Percentiles rank a stretch among this genome's conserved stretches.
These are phyloP conservation scores for Halichoeres trimaculatus DNA, from an alignment of 2,113 vertebrate species.

Conservation along the genomic window DNA sequence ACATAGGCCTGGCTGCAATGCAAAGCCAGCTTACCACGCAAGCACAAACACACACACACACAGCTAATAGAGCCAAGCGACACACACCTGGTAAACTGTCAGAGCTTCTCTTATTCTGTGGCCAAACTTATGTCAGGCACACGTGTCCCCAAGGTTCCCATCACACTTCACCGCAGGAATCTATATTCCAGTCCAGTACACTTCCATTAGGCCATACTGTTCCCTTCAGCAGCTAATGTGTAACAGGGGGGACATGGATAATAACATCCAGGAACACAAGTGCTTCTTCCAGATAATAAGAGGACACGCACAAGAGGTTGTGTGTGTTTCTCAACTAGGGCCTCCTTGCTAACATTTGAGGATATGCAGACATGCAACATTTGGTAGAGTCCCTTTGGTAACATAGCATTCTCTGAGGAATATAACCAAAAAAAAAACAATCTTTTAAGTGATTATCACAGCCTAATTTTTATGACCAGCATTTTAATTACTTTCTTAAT, in stretches of 20 bases:
- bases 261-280: constrained; percentile 62
- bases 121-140: constrained; percentile 74
- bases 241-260: constrained; percentile 60
- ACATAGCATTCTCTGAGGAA: neutral
- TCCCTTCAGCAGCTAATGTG: constrained; percentile 74
- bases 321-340: constrained; percentile 9
- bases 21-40: constrained; percentile 44
- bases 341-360: neutral
- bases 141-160: constrained; percentile 70
- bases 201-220: constrained; percentile 70
- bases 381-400: neutral
- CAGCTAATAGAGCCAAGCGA: constrained; percentile 60
- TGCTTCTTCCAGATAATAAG: constrained; percentile 32
- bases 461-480: neutral
- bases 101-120: constrained; percentile 66
- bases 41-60: constrained; percentile 39
- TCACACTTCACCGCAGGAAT: constrained; percentile 69
- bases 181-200: constrained; percentile 76
- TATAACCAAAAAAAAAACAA: no score
- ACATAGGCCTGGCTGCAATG: constrained; percentile 47
- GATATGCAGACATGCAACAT: neutral
- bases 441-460: no score
- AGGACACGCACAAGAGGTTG: neutral
- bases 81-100: constrained; percentile 78
- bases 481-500: neutral